Evolutionary conservation across 2,888 invertebrate genomes (phyloP), one percentile per base, ranked within the genome.

Genomic region (Nasonia oneida): DNA sequence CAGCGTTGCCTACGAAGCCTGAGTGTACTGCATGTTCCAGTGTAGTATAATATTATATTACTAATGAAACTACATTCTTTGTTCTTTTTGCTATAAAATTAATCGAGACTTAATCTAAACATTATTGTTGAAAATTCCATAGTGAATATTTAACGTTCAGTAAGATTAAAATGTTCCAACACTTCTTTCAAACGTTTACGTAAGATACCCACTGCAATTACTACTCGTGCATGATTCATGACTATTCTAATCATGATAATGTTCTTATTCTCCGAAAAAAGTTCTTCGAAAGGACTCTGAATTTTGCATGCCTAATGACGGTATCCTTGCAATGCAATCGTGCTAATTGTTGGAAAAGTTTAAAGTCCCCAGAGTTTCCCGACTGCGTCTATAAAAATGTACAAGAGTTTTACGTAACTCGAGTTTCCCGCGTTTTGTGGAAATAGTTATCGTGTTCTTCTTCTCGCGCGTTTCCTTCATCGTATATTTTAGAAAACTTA

Each of bases 401-500:
- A 67, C 67, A 67, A 67, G n/a, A 67, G 14, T 67, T 67, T 67
- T 67, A 29, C 67, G 14, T 67, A 67, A 23, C 64, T 64, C 8
- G 64, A 64, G 18, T 64, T 64, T 64, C 5, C 23, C 0, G 29
- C 23, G 18, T 29, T 23, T 64, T 33, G 14, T 67, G 12, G 33
- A 67, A 67, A 67, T 67, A 67, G 67, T 67, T 67, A 29, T 33
- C 18, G 5, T n/a, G n/a, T 57, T 57, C 57, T 57, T 15, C 61
- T 61, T 23, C n/a, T 61, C 15, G 12, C 23, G 23, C 23, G 23
- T 61, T 61, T 61, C 61, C 18, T 61, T 23, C 2, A 23, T 3
- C 2, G n/a, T 18, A 57, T 57, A 57, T 57, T 57, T 57, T 57
- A 57, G 57, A 57, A 47, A 47, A 47, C 47, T 47, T 10, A 10